A percentile compares a stretch with the other conserved stretches of the same genome.
phyloP scores from a whole-genome alignment of 2,113 vertebrate species.

The Blennius ocellaris region DNA sequence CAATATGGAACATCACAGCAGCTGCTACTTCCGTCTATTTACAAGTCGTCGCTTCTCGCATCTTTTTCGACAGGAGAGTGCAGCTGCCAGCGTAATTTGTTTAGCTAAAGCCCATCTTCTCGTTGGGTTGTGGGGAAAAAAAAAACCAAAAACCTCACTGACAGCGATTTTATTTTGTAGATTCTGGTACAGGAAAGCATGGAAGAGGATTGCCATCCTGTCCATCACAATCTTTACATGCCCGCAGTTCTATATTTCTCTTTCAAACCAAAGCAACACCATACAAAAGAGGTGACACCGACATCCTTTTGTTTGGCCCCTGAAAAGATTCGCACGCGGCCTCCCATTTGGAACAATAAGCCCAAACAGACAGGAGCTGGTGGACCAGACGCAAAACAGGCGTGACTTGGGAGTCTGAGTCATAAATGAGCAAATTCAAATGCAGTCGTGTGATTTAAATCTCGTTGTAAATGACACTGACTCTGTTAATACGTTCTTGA shows the following conservation, averaged over 20 bases:
- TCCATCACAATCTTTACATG: conserved; percentile 30
- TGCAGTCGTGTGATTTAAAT: background rate
- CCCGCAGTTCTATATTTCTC: conserved; percentile 17
- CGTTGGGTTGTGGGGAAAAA: conserved; percentile 27
- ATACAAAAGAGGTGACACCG: conserved; percentile 36
- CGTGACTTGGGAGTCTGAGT: conserved; percentile 11
- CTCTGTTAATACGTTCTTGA: conserved; percentile 1
- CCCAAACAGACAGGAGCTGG: conserved; percentile 19
- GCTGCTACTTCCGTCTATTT: conserved; percentile 53
- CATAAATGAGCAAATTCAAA: background rate
- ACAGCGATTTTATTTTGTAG: conserved; percentile 37
- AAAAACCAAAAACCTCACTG: background rate
- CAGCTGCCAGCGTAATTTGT: conserved; percentile 58
- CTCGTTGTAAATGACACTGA: conserved; percentile 1
- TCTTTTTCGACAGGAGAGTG: conserved; percentile 24
- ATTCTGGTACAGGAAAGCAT: conserved; percentile 23
- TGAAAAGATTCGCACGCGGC: conserved; percentile 10
- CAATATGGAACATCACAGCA: conserved; percentile 29
- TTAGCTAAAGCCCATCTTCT: conserved; percentile 31
- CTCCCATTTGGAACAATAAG: conserved; percentile 22
- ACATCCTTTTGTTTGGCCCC: conserved; percentile 45
- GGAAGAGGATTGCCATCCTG: conserved; percentile 30
- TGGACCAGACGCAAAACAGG: conserved; percentile 16
- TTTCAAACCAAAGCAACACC: conserved; percentile 17
- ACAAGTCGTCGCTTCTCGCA: conserved; percentile 43